Conservation (phyloP, 2,888 invertebrate genomes). For the Drosophila lutescens region DNA sequence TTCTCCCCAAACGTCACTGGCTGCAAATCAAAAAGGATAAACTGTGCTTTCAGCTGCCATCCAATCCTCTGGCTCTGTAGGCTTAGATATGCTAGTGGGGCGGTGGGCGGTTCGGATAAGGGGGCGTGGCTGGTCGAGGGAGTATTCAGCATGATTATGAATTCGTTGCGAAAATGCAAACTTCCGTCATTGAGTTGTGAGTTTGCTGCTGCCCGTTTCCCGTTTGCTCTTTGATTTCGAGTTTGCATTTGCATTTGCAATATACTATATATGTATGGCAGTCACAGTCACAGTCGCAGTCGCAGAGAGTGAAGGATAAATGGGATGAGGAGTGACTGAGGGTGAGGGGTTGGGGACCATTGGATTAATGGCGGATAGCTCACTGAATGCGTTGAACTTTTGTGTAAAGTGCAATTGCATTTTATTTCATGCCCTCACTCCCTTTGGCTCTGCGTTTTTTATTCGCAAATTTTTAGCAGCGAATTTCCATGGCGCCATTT, state of each 20-base stretch:
- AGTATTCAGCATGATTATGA: slow-evolving; percentile 75
- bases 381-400: slow-evolving; percentile 81
- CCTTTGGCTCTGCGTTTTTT: slow-evolving; percentile 48
- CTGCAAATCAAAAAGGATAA: slow-evolving; percentile 78
- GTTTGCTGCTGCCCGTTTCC: slow-evolving; percentile 59
- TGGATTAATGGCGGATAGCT: slow-evolving; percentile 47
- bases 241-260: slow-evolving; percentile 47
- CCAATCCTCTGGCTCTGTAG: slow-evolving; percentile 35
- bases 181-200: slow-evolving; percentile 81
- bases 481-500: slow-evolving; percentile 36
- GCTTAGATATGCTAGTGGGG: slow-evolving; percentile 23
- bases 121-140: slow-evolving; percentile 8
- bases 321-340: slow-evolving; percentile 23
- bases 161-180: slow-evolving; percentile 79
- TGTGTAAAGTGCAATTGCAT: slow-evolving; percentile 81
- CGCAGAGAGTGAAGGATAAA: slow-evolving; percentile 11
- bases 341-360: slow-evolving; percentile 14
- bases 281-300: background rate
- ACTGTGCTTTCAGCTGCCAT: slow-evolving; percentile 71
- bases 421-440: slow-evolving; percentile 64
- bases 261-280: slow-evolving; percentile 26
- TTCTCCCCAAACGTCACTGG: slow-evolving; percentile 42
- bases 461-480: slow-evolving; percentile 44
- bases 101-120: background rate
- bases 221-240: slow-evolving; percentile 74